These are phyloP conservation scores for Aurelia aurita DNA, from an alignment of 30 jellyfish, hydroid and myxozoan species.

Conservation along the genomic window DNA sequence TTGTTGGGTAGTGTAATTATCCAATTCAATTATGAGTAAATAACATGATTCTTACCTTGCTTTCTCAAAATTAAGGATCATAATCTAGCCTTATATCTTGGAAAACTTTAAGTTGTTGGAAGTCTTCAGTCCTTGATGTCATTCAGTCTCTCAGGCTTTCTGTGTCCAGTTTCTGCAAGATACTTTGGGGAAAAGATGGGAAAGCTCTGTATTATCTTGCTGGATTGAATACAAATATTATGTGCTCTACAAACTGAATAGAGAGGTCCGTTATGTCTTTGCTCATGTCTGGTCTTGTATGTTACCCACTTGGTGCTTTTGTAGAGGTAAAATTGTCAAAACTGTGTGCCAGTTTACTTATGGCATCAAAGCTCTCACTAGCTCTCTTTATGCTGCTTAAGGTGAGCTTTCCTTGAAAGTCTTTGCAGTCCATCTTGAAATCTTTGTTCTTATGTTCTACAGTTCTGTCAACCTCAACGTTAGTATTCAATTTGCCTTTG, in stretches of 20 bases:
- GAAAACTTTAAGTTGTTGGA: slow-evolving; percentile 2
- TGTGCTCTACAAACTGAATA: not conserved
- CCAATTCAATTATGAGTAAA: too few relatives aligned
- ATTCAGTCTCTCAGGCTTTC: slow-evolving; percentile 6
- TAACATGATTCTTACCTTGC: too few relatives aligned
- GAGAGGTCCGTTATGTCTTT: slow-evolving; percentile 26
- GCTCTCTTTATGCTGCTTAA: slow-evolving; percentile 2
- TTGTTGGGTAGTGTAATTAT: too few relatives aligned
- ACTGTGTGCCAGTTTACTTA: not conserved
- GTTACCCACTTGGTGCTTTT: slow-evolving; percentile 9
- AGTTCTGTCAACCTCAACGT: slow-evolving; percentile 32
- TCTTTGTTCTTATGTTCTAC: slow-evolving; percentile 20
- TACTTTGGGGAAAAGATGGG: slow-evolving; percentile 2
- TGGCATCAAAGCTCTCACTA: not conserved
- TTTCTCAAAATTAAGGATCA: too few relatives aligned
- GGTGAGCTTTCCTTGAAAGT: slow-evolving; percentile 43
- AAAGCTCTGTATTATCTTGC: slow-evolving; percentile 33
- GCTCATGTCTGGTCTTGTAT: slow-evolving; percentile 5
- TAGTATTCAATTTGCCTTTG: slow-evolving; percentile 12
- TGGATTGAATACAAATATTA: not conserved
- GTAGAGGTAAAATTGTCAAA: slow-evolving; percentile 13
- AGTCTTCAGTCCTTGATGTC: not conserved
- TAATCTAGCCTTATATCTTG: too few relatives aligned
- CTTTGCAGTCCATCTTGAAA: slow-evolving; percentile 40
- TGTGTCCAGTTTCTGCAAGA: not conserved